Evolutionary conservation across 2,888 invertebrate genomes (phyloP).

Genomic region (Tiliacea citrago): DNA sequence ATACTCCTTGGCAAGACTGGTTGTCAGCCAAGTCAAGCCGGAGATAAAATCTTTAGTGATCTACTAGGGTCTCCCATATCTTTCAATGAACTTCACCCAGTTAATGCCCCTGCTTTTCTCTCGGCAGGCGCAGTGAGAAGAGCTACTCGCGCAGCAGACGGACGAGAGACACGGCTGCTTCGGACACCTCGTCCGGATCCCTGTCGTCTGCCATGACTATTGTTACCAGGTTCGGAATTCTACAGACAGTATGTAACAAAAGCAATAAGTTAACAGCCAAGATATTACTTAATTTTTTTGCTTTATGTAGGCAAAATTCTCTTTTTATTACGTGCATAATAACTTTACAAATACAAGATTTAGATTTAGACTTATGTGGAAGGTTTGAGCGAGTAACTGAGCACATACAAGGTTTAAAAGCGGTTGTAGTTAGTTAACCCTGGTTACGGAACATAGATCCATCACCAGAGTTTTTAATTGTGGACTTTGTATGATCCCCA

Average conservation of each 20-base stretch:
- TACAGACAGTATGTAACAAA: background rate
- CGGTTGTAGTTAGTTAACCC: background rate
- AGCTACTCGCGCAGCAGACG: constrained; percentile 82
- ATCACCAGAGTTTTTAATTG: background rate
- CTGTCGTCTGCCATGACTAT: constrained; percentile 90
- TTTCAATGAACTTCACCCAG: constrained; percentile 1
- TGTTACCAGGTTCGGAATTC: constrained; percentile 83
- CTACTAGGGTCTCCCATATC: background rate
- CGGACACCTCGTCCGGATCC: constrained; percentile 85
- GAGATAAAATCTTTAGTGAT: background rate
- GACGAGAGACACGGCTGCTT: constrained; percentile 78
- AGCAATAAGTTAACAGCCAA: background rate
- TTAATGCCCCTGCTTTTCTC: constrained; percentile 53
- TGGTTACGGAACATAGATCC: background rate
- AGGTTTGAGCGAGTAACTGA: background rate
- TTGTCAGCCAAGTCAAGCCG: background rate
- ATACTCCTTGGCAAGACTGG: background rate
- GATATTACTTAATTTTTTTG: background rate
- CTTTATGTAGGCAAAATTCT: background rate
- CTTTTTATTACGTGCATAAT: background rate
- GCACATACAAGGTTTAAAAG: background rate
- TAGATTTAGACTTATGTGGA: background rate
- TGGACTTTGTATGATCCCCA: background rate
- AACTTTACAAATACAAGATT: background rate
- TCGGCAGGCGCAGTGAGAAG: constrained; percentile 88